Evolutionary conservation across 2,888 invertebrate species (phyloP).

Genomic region (Kuschelorhynchus macadamiae): DNA sequence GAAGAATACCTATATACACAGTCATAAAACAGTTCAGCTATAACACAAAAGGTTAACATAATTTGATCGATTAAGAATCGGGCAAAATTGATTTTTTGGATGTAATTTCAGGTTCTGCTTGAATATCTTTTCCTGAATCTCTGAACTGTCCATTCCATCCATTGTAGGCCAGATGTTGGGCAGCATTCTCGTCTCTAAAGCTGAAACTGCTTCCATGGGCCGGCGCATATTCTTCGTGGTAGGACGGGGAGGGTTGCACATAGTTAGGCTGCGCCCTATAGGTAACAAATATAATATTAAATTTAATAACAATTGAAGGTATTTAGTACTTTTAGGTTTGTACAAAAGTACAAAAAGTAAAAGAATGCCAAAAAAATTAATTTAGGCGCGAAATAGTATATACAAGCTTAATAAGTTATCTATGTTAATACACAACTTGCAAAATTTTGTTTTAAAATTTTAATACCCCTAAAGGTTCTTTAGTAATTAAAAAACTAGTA

Average conservation of each 20-base stretch:
- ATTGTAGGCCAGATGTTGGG: slow-evolving; percentile 81
- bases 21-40: no score
- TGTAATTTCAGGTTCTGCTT: slow-evolving; percentile 60
- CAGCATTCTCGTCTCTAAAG: slow-evolving; percentile 75
- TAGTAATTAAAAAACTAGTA: no score
- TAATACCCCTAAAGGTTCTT: no score
- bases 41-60: no score
- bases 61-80: slow-evolving; percentile 64
- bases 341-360: no score
- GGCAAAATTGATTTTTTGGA: slow-evolving; percentile 68
- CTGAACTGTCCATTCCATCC: slow-evolving; percentile 78
- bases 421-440: no score
- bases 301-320: not conserved
- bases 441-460: no score
- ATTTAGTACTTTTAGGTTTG: no score
- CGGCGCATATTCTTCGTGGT: slow-evolving; percentile 49
- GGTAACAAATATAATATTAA: slow-evolving; percentile 1
- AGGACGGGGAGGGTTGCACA: slow-evolving; percentile 61
- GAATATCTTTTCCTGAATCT: slow-evolving; percentile 68
- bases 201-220: slow-evolving; percentile 70
- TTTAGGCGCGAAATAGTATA: no score
- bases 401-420: no score
- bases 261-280: slow-evolving; percentile 70
- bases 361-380: no score
- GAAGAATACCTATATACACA: no score